Evolutionary conservation across 1,140 invertebrate genomes (phyloP).

Genomic region (Drosophila micromelanica): DNA sequence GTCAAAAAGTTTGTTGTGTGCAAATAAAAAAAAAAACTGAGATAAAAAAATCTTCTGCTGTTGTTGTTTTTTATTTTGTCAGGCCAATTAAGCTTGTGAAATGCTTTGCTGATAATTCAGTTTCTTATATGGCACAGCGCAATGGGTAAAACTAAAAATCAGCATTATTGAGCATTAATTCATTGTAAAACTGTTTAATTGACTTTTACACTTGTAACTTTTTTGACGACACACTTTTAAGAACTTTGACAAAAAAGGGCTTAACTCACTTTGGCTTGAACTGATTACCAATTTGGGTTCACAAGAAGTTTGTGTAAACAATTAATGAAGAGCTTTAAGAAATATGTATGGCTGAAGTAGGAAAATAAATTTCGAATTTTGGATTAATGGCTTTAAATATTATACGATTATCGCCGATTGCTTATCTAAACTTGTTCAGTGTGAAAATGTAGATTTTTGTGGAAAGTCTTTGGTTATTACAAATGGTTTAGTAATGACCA

Average conservation of each 20-base stretch:
- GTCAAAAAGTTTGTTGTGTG: constrained; percentile 26
- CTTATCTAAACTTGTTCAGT: no score
- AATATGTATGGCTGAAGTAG: no score
- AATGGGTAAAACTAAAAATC: constrained; percentile 10
- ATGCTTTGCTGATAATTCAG: constrained; percentile 57
- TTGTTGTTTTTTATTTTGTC: constrained; percentile 50
- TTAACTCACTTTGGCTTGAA: background rate
- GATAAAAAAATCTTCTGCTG: constrained; percentile 20
- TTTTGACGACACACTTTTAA: constrained; percentile 8
- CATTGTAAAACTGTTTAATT: constrained; percentile 27
- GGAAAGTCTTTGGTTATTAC: no score
- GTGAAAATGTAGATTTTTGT: no score
- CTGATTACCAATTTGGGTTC: background rate
- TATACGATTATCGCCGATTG: no score
- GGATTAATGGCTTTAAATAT: no score
- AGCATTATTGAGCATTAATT: constrained; percentile 9
- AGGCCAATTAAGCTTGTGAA: constrained; percentile 71
- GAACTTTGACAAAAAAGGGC: constrained; percentile 8
- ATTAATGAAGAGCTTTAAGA: no score
- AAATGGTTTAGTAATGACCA: no score
- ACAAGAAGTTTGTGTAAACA: no score
- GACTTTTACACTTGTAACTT: constrained; percentile 31
- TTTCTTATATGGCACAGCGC: constrained; percentile 33
- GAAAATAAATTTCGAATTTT: no score
- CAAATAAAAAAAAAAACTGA: constrained; percentile 23